A percentile compares a stretch with the other conserved stretches of the same genome.
Conservation (phyloP, 2,797 vertebrate genomes). For the Microcaecilia unicolor region DNA sequence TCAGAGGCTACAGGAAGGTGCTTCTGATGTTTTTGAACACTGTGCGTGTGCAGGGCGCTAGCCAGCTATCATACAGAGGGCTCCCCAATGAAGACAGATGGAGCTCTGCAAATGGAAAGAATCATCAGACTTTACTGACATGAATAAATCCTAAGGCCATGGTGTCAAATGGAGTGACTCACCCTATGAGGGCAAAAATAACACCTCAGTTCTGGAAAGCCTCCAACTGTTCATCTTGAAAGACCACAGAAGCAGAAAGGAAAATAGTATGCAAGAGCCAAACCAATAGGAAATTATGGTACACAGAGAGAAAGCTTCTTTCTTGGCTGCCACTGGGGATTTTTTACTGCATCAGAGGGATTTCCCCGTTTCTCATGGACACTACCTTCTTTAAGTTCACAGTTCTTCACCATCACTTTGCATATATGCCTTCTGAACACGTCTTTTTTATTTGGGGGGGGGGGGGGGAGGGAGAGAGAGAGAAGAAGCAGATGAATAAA, state of each 20-base stretch:
- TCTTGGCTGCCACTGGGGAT: constrained; percentile 15
- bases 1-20: constrained; percentile 32
- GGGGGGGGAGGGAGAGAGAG: no score
- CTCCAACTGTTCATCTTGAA: constrained; percentile 9
- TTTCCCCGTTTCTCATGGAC: neutral
- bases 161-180: constrained; percentile 1
- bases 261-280: constrained; percentile 17
- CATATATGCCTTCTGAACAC: no score
- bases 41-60: neutral
- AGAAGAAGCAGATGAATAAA: no score
- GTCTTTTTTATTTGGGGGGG: no score
- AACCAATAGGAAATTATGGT: constrained; percentile 22
- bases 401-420: neutral
- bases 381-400: no score
- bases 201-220: neutral
- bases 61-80: neutral
- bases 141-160: neutral
- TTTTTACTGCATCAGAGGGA: neutral
- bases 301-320: constrained; percentile 18
- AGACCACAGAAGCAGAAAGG: constrained; percentile 16
- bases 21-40: constrained; percentile 12
- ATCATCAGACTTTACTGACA: neutral
- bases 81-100: neutral
- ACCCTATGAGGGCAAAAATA: constrained; percentile 1
- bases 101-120: constrained; percentile 1